These are phyloP conservation scores for Terebella lapidaria DNA, from an alignment of 2,888 invertebrate genomes.

Conservation along the genomic window DNA sequence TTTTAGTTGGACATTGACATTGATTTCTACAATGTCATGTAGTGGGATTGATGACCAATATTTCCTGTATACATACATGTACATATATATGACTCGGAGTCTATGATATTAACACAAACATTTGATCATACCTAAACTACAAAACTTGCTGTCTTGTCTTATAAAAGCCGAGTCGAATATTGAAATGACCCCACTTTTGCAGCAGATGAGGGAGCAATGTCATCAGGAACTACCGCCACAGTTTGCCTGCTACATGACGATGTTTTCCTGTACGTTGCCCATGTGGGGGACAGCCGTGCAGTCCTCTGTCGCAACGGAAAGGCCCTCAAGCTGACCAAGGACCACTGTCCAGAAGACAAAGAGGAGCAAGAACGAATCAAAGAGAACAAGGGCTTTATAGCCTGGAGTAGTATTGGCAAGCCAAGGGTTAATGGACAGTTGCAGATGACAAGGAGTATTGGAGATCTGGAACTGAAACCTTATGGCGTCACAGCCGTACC, in stretches of 20 bases:
- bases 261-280: slow-evolving; percentile 54
- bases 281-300: slow-evolving; percentile 58
- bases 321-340: slow-evolving; percentile 53
- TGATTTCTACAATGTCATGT: too few species aligned
- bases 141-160: too few species aligned
- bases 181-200: too few species aligned
- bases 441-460: slow-evolving; percentile 58
- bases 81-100: too few species aligned
- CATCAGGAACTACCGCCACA: slow-evolving; percentile 58
- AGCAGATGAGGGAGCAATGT: slow-evolving; percentile 2
- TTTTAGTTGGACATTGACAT: too few species aligned
- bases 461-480: slow-evolving; percentile 56
- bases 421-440: slow-evolving; percentile 55
- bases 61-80: too few species aligned
- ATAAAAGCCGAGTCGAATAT: too few species aligned
- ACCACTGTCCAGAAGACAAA: slow-evolving; percentile 54
- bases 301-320: slow-evolving; percentile 55
- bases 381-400: slow-evolving; percentile 51
- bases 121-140: too few species aligned
- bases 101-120: too few species aligned
- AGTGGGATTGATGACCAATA: too few species aligned
- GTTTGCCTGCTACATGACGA: slow-evolving; percentile 56
- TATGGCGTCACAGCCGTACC: slow-evolving; percentile 57
- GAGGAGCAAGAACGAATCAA: slow-evolving; percentile 54
- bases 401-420: slow-evolving; percentile 52